Base-by-base conservation (phyloP, 23 tunicate genomes). In the Corella eumyota region DNA sequence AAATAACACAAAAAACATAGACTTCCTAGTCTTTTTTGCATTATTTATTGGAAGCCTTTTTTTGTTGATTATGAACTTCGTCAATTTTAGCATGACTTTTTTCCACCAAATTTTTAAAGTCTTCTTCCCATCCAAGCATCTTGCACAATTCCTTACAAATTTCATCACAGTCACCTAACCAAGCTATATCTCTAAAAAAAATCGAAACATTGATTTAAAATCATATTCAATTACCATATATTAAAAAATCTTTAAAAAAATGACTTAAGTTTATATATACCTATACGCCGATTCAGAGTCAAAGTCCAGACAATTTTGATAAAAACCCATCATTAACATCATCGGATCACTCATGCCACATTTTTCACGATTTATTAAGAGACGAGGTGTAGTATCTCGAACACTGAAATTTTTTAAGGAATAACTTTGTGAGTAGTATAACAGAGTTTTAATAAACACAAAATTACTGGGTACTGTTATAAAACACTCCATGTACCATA, bases 141-240 rank as follows among this genome's bases (percentile, higher is more conserved):
- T 46, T 48, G 36, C 78, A 60, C 3, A 84, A 45, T 38, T 36
- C 65, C 36, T 53, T 63, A 33, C 83, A 76, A 6, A 73, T 73
- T 51, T 76, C 94, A 57, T 84, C 94, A 70, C 94, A 84, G 22
- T 76, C 59, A 4, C 94, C 94, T 30, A 76, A 57, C 78, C 59
- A 70, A 33, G 74, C 74, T 0, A 84, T 84, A 76, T 84, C 94
- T 32, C 94, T 84, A 64, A 63, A 74, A 67, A 6, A 20, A 33
- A 32, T 27, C 20, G n/a, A 64, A 19, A 60, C 9, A 11, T 53
- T 53, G 48, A 19, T n/a, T 54, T 25, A 54, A 19, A 19, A 54
- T 15, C 15, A 9, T 40, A 9, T 15, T 11, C 48, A 9, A n/a
- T n/a, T n/a, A n/a, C n/a, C n/a, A n/a, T n/a, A n/a, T n/a, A n/a